Percentiles rank a stretch among this genome's conserved stretches.
phyloP scores from a whole-genome alignment of 2,888 invertebrate genomes.

The Iselma pallidipennis region DNA sequence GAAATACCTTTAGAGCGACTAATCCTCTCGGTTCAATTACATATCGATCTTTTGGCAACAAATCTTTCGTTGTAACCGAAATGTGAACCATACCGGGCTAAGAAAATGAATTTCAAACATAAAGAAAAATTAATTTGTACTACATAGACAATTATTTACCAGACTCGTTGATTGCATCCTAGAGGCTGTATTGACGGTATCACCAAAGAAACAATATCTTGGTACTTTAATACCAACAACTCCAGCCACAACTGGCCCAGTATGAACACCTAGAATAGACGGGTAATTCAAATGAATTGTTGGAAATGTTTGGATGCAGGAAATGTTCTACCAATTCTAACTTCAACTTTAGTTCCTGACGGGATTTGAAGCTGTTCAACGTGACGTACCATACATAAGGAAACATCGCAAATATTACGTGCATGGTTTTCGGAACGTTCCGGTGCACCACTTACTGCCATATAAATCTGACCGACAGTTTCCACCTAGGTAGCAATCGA shows the following conservation, averaged over 20 bases:
- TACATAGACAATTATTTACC: constrained; percentile 51
- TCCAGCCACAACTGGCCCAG: constrained; percentile 85
- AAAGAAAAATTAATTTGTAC: neutral
- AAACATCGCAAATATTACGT: constrained; percentile 75
- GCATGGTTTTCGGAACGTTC: constrained; percentile 76
- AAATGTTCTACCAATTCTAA: constrained; percentile 63
- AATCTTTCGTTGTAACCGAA: constrained; percentile 69
- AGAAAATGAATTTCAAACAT: constrained; percentile 13
- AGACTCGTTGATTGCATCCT: constrained; percentile 76
- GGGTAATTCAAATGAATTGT: no score
- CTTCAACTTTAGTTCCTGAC: constrained; percentile 62
- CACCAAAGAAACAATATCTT: constrained; percentile 85
- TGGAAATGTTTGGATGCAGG: neutral
- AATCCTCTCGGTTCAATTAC: constrained; percentile 70
- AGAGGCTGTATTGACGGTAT: constrained; percentile 87
- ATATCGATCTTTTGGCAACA: constrained; percentile 68
- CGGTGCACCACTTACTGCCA: constrained; percentile 90
- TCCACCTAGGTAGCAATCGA: constrained; percentile 68
- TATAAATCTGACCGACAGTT: constrained; percentile 90
- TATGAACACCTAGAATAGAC: constrained; percentile 74
- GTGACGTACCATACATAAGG: constrained; percentile 72
- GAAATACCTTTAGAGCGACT: constrained; percentile 73
- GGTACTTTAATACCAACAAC: constrained; percentile 82
- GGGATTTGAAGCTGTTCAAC: constrained; percentile 68
- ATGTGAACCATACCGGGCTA: constrained; percentile 75